Conservation (phyloP, 2,797 vertebrate species). For the Momotus momota region DNA sequence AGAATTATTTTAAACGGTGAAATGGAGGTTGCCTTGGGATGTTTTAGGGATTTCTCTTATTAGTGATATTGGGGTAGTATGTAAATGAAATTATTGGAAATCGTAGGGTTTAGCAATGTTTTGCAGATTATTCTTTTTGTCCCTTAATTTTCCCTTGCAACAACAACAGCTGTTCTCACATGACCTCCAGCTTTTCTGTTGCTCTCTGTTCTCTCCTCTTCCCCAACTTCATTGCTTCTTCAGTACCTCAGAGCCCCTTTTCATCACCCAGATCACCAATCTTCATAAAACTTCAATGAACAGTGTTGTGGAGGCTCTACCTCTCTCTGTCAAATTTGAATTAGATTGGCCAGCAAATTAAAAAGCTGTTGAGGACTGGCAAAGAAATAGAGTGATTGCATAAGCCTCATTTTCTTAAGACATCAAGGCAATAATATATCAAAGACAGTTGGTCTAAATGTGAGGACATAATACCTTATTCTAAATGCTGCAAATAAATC, state of each 20-base stretch:
- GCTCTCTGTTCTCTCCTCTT: neutral
- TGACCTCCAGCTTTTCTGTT: neutral
- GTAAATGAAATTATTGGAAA: neutral
- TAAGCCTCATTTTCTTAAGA: neutral
- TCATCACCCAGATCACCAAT: neutral
- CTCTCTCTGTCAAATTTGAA: neutral
- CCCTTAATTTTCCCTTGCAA: neutral
- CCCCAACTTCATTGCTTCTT: neutral
- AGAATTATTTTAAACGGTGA: neutral
- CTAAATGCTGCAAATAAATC: neutral
- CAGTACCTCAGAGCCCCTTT: neutral
- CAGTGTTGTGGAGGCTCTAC: neutral
- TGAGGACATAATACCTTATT: neutral
- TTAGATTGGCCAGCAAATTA: neutral
- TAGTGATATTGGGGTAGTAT: neutral
- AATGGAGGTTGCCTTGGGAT: neutral
- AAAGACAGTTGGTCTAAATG: neutral
- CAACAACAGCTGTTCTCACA: neutral
- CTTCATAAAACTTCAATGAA: neutral
- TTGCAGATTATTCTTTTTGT: neutral
- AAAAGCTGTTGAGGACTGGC: neutral
- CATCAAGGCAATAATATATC: neutral
- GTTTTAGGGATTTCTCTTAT: neutral
- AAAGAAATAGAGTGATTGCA: neutral
- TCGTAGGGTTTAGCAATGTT: neutral